phyloP scores from a whole-genome alignment of 2,797 vertebrate species.

The Poeciliopsis turneri region DNA sequence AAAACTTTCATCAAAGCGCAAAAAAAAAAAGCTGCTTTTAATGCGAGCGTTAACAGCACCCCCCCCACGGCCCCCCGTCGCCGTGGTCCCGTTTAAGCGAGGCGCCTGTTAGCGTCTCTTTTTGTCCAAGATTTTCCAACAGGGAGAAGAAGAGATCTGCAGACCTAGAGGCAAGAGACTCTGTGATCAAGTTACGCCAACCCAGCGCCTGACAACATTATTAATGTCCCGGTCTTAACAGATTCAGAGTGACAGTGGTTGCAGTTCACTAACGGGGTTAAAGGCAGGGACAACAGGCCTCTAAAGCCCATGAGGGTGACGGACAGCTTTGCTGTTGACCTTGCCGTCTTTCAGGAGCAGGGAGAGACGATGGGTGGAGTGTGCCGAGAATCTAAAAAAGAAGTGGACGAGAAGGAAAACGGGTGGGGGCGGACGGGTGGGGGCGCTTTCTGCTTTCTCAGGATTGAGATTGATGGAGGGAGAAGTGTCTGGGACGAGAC shows the following conservation, averaged over 20 bases:
- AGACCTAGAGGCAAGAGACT: constrained; percentile 30
- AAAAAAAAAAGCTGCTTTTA: constrained; percentile 33
- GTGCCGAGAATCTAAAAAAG: constrained; percentile 9
- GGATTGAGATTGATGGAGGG: constrained; percentile 62
- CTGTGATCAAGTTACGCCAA: constrained; percentile 62
- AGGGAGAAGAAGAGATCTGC: neutral
- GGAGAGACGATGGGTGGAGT: neutral
- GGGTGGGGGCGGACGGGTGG: constrained; percentile 8
- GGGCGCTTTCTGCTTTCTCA: constrained; percentile 40
- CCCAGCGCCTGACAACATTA: constrained; percentile 64
- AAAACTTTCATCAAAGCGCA: constrained; percentile 43
- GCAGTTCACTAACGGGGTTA: constrained; percentile 51
- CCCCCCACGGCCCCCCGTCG: neutral
- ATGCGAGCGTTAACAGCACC: constrained; percentile 40
- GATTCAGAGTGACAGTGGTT: constrained; percentile 62
- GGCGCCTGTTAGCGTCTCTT: constrained; percentile 53
- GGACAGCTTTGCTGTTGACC: constrained; percentile 48
- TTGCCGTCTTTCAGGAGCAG: neutral
- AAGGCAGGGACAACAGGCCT: constrained; percentile 44
- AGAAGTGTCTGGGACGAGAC: constrained; percentile 65
- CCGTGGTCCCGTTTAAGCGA: constrained; percentile 23
- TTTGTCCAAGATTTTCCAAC: constrained; percentile 48
- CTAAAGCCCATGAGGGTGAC: constrained; percentile 38
- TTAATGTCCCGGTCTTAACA: constrained; percentile 69
- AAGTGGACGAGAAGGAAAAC: constrained; percentile 18